Conservation (phyloP, 1,140 invertebrate genomes). For the Bactericera cockerelli region DNA sequence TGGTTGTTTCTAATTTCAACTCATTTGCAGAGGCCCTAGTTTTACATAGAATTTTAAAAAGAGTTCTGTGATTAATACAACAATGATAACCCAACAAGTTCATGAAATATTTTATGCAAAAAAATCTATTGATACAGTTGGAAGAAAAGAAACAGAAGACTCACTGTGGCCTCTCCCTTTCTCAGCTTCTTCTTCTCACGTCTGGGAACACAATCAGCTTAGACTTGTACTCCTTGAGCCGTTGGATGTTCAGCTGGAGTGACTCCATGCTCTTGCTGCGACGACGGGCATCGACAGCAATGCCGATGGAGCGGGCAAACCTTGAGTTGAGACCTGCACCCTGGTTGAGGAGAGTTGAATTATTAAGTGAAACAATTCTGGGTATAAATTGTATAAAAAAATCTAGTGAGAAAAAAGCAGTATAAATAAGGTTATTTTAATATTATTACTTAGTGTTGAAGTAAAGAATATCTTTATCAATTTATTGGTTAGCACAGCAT, state of each 20-base stretch:
- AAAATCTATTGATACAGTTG: too few relatives aligned
- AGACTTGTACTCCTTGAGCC: constrained; percentile 89
- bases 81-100: background rate
- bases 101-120: too few relatives aligned
- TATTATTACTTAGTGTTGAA: too few relatives aligned
- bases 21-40: too few relatives aligned
- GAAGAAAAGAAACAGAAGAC: constrained; percentile 24
- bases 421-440: too few relatives aligned
- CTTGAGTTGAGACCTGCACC: constrained; percentile 63
- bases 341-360: constrained; percentile 34
- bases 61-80: background rate
- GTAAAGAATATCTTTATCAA: too few relatives aligned
- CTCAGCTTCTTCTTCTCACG: constrained; percentile 59
- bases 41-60: constrained; percentile 6
- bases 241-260: constrained; percentile 83
- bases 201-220: constrained; percentile 93
- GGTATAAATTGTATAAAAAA: too few relatives aligned
- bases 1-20: too few relatives aligned
- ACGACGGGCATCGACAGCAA: constrained; percentile 85
- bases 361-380: too few relatives aligned
- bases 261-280: constrained; percentile 91
- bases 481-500: too few relatives aligned
- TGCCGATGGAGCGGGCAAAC: constrained; percentile 84
- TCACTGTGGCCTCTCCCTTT: constrained; percentile 83
- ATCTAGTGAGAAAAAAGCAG: background rate